Evolutionary conservation across 2,113 vertebrate species (phyloP), one percentile per base, ranked within the genome.

Genomic region (Centropristis striata): DNA sequence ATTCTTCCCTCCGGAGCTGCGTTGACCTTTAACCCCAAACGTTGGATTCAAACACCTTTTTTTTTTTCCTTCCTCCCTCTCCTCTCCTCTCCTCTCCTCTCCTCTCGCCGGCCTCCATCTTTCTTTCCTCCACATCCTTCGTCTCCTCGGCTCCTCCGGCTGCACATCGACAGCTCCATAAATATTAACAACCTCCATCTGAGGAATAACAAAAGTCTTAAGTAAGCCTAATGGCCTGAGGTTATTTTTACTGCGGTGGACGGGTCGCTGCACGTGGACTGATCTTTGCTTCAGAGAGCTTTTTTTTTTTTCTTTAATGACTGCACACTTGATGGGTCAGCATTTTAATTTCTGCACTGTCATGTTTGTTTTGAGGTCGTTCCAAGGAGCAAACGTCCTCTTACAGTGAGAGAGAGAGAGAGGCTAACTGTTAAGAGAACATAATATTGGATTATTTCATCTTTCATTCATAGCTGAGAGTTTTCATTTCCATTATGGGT

Each of bases 171-270:
- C 68, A 36, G 75, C 77, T 25, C 76, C 68, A 88, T 88, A 84
- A 90, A 92, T 87, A 91, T 88, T 90, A 86, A 90, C 87, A 79
- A 46, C 68, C 73, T 81, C 75, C 86, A 81, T 84, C 80, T 80
- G 55, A 25, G 63, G 73, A 75, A 73, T 78, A 87, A 83, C 86
- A 86, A 80, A 86, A 79, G 78, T 87, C 72, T 86, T 83, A 60
- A 86, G 79, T 81, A 75, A 83, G 59, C 68, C 69, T 85, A 89
- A 87, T 88, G 84, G 86, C 74, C 68, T 57, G 53, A 65, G 78
- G 73, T 86, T 86, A 51, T 83, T 84, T 69, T 86, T 71, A 63
- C 53, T 59, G 75, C 70, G 18, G 59, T n/a, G 54, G 63, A 75
- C 12, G 23, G 59, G 44, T 32, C 44, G 12, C 60, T 73, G 81